Evolutionary conservation across 2,888 invertebrate species (phyloP).

Genomic region (Tiliacea aurago): DNA sequence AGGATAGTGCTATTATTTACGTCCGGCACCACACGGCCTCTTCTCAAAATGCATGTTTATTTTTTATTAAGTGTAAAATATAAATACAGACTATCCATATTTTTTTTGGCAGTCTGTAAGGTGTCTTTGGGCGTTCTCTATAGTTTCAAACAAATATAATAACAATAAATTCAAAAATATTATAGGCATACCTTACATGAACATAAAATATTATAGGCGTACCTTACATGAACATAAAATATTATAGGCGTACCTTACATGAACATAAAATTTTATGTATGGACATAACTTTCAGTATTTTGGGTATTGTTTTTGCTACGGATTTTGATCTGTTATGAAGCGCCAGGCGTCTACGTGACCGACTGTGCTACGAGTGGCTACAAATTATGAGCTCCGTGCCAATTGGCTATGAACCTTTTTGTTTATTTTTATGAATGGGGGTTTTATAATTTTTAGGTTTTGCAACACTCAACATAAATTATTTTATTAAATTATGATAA

Average conservation of each 20-base stretch:
- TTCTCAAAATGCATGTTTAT: too few species aligned
- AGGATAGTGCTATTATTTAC: too few species aligned
- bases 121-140: background rate
- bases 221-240: background rate
- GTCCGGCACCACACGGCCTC: too few species aligned
- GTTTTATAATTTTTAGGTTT: background rate
- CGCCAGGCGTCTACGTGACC: conserved; percentile 45
- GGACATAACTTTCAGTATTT: conserved; percentile 26
- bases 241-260: background rate
- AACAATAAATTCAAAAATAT: conserved; percentile 2
- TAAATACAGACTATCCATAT: background rate
- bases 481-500: background rate
- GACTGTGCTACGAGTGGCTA: conserved; percentile 32
- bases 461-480: background rate
- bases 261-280: conserved; percentile 4
- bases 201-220: background rate
- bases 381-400: conserved; percentile 44
- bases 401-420: conserved; percentile 16
- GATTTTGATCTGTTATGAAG: conserved; percentile 55
- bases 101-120: background rate
- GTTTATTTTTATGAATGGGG: background rate
- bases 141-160: conserved; percentile 22
- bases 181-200: background rate
- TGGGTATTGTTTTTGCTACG: conserved; percentile 45
- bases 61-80: background rate